Base-by-base conservation (phyloP, 2,888 invertebrate species). In the Ormyrus labotus region DNA sequence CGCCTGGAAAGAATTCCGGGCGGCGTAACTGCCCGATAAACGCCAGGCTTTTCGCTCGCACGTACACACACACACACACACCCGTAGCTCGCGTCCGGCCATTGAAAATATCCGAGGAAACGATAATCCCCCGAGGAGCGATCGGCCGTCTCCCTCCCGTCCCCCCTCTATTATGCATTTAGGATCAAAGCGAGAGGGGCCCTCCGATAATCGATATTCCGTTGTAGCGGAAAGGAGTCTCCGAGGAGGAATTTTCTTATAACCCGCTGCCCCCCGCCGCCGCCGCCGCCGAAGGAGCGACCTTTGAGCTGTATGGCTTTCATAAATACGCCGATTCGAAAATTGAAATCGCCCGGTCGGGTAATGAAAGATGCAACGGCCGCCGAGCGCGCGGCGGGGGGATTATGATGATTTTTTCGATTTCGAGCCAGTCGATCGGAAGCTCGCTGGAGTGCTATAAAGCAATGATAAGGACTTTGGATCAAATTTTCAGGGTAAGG, bases 101-200 rank as follows among this genome's bases (percentile, higher is more conserved):
- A 47, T 48, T 47, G 72, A 73, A 73, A 69, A 47, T 65, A 69
- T 58, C 60, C 55, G 69, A 73, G 68, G 64, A 69, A 74, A 64
- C 57, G 80, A 71, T 61, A 57, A 72, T 61, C 77, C 65, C 71
- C 78, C 7, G 57, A 74, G 70, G 76, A 76, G 51, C 73, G 68
- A 77, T 73, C 13, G 6, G 48, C 61, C 19, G 6, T 7, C 34
- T 19, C 34, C 34, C 3, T 4, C 60, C 34, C 45, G 45, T 19
- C 13, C 5, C 45, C 19, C 57, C 19, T 75, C 76, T 64, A 82
- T 79, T 79, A 82, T 82, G 78, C 76, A 82, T 82, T 76, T 76
- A 74, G 72, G 76, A 76, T 79, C 72, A 76, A 79, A 79, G 72
- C 48, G 63, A 9, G 73, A 45, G 57, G 63, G 58, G 48, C 13